Evolutionary conservation across 2,888 invertebrate species (phyloP), one percentile per base, ranked within the genome.

Genomic region (Tetrapedia diversipes): DNA sequence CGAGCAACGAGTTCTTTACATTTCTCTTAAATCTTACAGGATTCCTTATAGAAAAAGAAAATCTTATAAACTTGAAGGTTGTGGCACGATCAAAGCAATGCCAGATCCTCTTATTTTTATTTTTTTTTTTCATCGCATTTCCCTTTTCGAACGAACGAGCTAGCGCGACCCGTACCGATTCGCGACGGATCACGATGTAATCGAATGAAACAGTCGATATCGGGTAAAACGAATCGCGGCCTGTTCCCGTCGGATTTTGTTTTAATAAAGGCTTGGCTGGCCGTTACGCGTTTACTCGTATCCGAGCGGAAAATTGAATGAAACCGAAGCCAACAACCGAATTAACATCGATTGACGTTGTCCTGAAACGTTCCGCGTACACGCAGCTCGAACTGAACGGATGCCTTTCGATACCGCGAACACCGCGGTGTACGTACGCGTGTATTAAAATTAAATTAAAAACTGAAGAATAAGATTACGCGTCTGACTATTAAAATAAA

Each of bases 341-440:
- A 67, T 71, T 67, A 71, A 67, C 68, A 43, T 71, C 57, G 71
- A 71, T 67, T 57, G 19, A 34, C 16, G 11, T 39, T n/a, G 2
- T 19, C 11, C 56, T 29, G 56, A 39, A 19, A 22, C 32, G 37
- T 47, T 39, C n/a, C 22, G 37, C 22, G 39, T 19, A 2, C 22
- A 29, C 22, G 39, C 16, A 2, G 34, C n/a, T 24, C 65, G 32
- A 19, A 47, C 22, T 22, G n/a, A 65, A 45, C n/a, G 16, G 14
- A n/a, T 2, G 8, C 34, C 10, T 43, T 2, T 7, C 1, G 0
- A 1, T 32, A 24, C 10, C 7, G 24, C 24, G 22, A n/a, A n/a
- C 22, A 22, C 14, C 47, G 7, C 7, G 14, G 14, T 24, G 24
- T 14, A 14, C 22, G 22, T 10, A 14, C 24, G 3, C 7, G 14